Base-by-base conservation (phyloP, 2,797 vertebrate genomes). In the Staurois parvus region DNA sequence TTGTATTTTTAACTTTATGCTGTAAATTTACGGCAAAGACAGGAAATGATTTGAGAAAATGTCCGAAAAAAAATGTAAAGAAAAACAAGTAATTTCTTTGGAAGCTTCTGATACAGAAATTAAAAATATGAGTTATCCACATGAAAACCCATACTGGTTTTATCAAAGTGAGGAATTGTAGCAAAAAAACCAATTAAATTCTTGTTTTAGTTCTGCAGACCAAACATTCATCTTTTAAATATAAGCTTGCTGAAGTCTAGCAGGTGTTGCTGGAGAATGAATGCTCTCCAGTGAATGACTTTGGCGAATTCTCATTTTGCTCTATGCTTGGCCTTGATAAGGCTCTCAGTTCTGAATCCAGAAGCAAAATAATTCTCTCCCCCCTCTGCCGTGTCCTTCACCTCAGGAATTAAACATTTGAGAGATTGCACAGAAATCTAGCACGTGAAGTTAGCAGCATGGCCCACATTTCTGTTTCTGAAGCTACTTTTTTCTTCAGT, bases 271-370 rank as follows among this genome's bases (percentile, higher is more conserved):
- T 88, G 21, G 24, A 74, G 30, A 83, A 21, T 19, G 34, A 21
- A 26, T 29, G 84, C 87, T 62, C 83, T 76, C 45, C 59, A 69
- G 75, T 79, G 26, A 21, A 56, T 88, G 83, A 83, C 88, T 76
- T 40, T 81, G 1, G 81, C 37, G n/a, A 7, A 72, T 84, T 56
- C 66, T 62, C 79, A 79, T 34, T 48, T 72, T 62, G 2, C 86
- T 92, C 79, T 89, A 83, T 21, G 37, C 91, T 88, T 92, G 92
- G 85, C 88, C 88, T 92, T 92, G 90, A 76, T 70, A 83, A 62
- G 80, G 69, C 85, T 83, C 85, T 89, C 89, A 88, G 90, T 86
- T 78, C 21, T 89, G 79, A 26, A 88, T 91, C 24, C 79, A 88
- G 59, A 88, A 88, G 88, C 87, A 89, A 92, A 91, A 89, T 69